Conservation (phyloP, 2,888 invertebrate genomes). For the Rhyacophila evoluta region DNA sequence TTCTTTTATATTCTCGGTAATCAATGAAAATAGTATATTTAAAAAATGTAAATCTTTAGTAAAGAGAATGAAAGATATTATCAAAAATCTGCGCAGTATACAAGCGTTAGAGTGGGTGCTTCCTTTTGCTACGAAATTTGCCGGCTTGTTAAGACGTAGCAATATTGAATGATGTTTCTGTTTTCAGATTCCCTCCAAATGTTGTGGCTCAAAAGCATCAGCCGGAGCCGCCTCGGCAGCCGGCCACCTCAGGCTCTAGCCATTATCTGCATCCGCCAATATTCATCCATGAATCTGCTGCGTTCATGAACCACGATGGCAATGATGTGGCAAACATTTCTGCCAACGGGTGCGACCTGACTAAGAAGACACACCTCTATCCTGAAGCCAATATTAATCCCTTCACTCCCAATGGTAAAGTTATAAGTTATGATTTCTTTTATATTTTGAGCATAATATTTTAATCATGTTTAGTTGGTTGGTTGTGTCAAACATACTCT, state of each 20-base stretch:
- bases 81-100: too few relatives aligned
- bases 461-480: too few relatives aligned
- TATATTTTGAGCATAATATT: too few relatives aligned
- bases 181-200: slow-evolving; percentile 48
- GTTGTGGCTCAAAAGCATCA: neutral
- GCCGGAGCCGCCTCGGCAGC: neutral
- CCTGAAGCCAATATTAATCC: slow-evolving; percentile 86
- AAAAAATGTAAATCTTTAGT: too few relatives aligned
- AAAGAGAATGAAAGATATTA: too few relatives aligned
- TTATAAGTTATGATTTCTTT: too few relatives aligned
- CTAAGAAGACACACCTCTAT: slow-evolving; percentile 57
- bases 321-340: neutral
- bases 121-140: too few relatives aligned
- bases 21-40: too few relatives aligned
- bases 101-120: too few relatives aligned
- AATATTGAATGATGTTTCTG: slow-evolving; percentile 57
- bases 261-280: slow-evolving; percentile 64
- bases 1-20: too few relatives aligned
- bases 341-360: slow-evolving; percentile 49
- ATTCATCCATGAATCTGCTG: slow-evolving; percentile 61
- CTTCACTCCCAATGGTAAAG: slow-evolving; percentile 82
- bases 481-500: too few relatives aligned
- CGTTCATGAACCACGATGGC: slow-evolving; percentile 58
- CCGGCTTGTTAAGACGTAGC: too few relatives aligned
- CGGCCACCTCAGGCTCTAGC: slow-evolving; percentile 55